phyloP scores from a whole-genome alignment of 2,888 invertebrate species.

The Ophioninae sp. region DNA sequence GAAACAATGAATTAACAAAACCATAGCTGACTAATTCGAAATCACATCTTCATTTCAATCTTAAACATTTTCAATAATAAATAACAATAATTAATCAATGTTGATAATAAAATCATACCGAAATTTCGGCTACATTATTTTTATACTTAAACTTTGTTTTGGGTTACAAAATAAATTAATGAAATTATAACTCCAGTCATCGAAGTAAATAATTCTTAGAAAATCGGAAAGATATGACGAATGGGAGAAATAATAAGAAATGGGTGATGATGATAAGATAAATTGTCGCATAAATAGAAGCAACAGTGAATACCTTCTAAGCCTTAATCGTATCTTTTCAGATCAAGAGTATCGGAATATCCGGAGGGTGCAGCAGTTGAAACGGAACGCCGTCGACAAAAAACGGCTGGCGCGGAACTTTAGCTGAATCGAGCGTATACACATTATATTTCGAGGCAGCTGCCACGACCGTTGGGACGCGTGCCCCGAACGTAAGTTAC shows the following conservation, averaged over 20 bases:
- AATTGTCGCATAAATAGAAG: neutral
- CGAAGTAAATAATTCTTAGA: neutral
- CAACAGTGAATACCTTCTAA: too few relatives aligned
- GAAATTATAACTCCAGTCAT: too few relatives aligned
- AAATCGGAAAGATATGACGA: neutral
- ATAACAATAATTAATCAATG: too few relatives aligned
- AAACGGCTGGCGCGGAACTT: conserved; percentile 47
- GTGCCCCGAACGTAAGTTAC: conserved; percentile 72
- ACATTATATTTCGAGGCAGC: conserved; percentile 73
- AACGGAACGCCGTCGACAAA: neutral
- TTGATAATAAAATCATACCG: too few relatives aligned
- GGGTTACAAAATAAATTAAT: too few relatives aligned
- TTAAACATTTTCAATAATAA: too few relatives aligned
- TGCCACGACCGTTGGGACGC: conserved; percentile 79
- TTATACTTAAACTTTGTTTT: too few relatives aligned
- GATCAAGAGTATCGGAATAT: neutral
- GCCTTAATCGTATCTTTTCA: too few relatives aligned
- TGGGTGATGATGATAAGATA: neutral
- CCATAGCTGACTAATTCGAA: too few relatives aligned
- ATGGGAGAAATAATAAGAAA: neutral
- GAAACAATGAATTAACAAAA: too few relatives aligned
- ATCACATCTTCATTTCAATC: too few relatives aligned
- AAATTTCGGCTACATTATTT: too few relatives aligned
- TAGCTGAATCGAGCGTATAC: conserved; percentile 48
- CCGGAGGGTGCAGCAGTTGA: neutral